Conservation (phyloP, 2,113 vertebrate genomes). For the Dicaeum eximium region DNA sequence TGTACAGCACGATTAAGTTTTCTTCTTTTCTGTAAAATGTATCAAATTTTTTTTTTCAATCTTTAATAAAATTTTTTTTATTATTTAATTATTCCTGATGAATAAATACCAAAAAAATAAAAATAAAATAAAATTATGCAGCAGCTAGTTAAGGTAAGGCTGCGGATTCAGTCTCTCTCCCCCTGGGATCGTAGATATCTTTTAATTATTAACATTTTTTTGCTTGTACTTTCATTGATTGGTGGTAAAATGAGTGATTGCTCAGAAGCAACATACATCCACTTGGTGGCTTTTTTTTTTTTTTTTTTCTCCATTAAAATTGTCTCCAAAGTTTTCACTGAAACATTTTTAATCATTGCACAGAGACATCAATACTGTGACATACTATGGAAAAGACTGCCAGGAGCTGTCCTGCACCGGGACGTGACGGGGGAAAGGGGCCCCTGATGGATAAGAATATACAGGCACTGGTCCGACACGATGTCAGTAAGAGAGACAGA, state of each 20-base stretch:
- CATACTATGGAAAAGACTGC: slow-evolving; percentile 80
- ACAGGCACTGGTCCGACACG: slow-evolving; percentile 88
- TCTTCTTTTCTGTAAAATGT: slow-evolving; percentile 80
- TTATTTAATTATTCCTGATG: slow-evolving; percentile 83
- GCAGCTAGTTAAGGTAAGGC: slow-evolving; percentile 86
- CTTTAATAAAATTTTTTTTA: slow-evolving; percentile 84
- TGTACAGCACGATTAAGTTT: slow-evolving; percentile 82
- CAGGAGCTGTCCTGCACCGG: slow-evolving; percentile 82
- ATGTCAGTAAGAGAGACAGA: slow-evolving; percentile 86
- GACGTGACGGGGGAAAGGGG: slow-evolving; percentile 76
- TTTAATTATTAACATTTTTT: slow-evolving; percentile 53
- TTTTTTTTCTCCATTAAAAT: slow-evolving; percentile 66
- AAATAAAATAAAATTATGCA: slow-evolving; percentile 82
- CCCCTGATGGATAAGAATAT: slow-evolving; percentile 85
- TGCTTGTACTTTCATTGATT: slow-evolving; percentile 78
- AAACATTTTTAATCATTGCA: slow-evolving; percentile 79
- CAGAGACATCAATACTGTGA: slow-evolving; percentile 86
- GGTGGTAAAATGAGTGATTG: slow-evolving; percentile 77
- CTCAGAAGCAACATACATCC: slow-evolving; percentile 77
- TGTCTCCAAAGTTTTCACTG: slow-evolving; percentile 55
- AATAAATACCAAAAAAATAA: slow-evolving; percentile 91
- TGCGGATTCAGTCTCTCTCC: slow-evolving; percentile 84
- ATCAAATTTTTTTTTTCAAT: slow-evolving; percentile 88
- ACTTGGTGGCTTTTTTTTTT: slow-evolving; percentile 42
- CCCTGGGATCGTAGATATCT: slow-evolving; percentile 71